Conservation (phyloP, 2,797 vertebrate species). For the Pteronotus mesoamericanus region DNA sequence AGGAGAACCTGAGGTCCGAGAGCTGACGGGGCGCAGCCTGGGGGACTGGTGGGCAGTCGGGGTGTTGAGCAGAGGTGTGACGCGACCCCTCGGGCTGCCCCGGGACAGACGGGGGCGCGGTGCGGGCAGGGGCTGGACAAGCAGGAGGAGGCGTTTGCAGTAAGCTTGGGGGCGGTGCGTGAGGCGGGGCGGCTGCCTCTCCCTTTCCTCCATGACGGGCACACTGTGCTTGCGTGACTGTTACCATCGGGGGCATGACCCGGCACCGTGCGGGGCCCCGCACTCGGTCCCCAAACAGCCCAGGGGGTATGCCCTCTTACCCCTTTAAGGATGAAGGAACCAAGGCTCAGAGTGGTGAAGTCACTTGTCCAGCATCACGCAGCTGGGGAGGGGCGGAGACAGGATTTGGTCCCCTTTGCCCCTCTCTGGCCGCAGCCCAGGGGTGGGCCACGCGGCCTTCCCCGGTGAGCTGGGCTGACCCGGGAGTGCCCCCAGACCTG, state of each 20-base stretch:
- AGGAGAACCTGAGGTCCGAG: not conserved
- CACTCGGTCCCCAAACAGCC: not conserved
- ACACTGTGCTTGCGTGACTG: rapidly evolving
- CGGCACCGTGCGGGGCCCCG: too few species aligned
- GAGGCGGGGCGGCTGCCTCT: not conserved
- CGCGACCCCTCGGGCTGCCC: not conserved
- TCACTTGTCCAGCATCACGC: not conserved
- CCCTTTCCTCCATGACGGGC: not conserved
- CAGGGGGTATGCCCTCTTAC: rapidly evolving
- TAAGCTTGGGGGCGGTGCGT: too few species aligned
- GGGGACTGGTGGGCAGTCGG: not conserved
- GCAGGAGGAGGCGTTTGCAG: rapidly evolving
- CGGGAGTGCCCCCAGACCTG: rapidly evolving
- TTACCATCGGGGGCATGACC: not conserved
- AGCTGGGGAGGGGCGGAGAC: not conserved
- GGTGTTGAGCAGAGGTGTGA: not conserved
- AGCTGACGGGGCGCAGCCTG: not conserved
- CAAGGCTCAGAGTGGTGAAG: not conserved
- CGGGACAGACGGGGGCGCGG: too few species aligned
- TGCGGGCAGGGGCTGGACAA: not conserved
- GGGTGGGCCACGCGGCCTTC: not conserved
- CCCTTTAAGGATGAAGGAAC: not conserved
- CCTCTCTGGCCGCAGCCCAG: not conserved
- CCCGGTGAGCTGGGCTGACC: rapidly evolving
- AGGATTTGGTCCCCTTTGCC: not conserved